Base-by-base conservation (phyloP, 2,113 vertebrate genomes). In the Pagrus major region DNA sequence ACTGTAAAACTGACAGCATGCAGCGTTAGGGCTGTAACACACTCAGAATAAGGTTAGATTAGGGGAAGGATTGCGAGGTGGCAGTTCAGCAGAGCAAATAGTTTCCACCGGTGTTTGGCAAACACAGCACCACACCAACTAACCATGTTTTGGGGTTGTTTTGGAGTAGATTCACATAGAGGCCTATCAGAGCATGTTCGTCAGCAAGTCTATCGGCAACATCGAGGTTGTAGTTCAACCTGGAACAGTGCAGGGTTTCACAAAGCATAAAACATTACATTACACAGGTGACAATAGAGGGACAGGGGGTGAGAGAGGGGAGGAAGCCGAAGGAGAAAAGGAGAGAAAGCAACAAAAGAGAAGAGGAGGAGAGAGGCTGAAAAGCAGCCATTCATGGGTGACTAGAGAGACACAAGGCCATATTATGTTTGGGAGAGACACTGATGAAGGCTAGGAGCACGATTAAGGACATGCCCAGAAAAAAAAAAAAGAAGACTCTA, bases 161-260 rank as follows among this genome's bases (percentile, higher is more conserved):
- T 96, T 96, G 97, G 23, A 99, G 97, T 86, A 97, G 96, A 94
- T 95, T 98, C 96, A 97, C 97, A 97, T 98, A 99, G 80, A 99
- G 88, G 90, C 96, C 97, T 91, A 99, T 99, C 93, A 99, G 97
- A 89, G 97, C 96, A 94, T 99, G 98, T 97, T 99, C 98, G 93
- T 99, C 98, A 73, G 97, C 96, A 89, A 99, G 96, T 95, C 97
- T 99, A 96, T 99, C 96, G 84, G 97, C 98, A 94, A 99, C 97
- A 93, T 97, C 97, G 42, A 98, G 96, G 94, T 96, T 98, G 96
- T 97, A 99, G 91, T 97, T 97, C 83, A 98, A 95, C 97, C 98
- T 99, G 95, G 51, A 98, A 95, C 49, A 51, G 93, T 88, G 95
- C 41, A 71, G 46, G 37, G 90, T 93, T 93, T 90, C 86, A 94